Evolutionary conservation across 1,140 invertebrate genomes (phyloP).

Genomic region (Trichomalopsis sarcophagae): DNA sequence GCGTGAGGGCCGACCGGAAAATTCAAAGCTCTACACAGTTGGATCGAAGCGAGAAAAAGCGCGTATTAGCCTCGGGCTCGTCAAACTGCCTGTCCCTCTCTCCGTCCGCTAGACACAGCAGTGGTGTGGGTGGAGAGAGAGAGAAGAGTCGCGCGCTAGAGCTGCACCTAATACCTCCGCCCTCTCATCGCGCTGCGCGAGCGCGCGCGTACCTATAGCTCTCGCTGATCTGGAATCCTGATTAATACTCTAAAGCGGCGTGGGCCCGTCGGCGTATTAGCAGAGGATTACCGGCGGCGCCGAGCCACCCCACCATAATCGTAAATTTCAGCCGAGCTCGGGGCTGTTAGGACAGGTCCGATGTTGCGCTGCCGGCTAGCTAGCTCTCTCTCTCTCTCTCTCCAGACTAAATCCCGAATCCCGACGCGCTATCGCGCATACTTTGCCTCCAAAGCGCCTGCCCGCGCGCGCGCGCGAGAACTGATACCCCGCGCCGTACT

Average conservation of each 20-base stretch:
- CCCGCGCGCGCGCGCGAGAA: neutral
- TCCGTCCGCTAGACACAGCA: no score
- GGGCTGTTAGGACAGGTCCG: neutral
- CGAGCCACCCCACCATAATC: neutral
- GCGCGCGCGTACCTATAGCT: neutral
- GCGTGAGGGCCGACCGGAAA: no score
- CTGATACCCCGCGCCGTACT: neutral
- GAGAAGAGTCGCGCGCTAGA: no score
- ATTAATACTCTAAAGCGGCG: constrained; percentile 41
- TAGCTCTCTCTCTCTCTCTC: no score
- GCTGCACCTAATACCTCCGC: neutral
- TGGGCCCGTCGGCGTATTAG: constrained; percentile 28
- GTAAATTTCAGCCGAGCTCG: constrained; percentile 13
- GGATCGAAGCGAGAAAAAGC: neutral
- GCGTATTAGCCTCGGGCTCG: neutral
- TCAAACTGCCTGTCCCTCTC: neutral
- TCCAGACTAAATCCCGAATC: neutral
- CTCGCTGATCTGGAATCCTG: constrained; percentile 39
- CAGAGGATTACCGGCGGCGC: constrained; percentile 30
- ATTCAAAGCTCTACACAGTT: neutral
- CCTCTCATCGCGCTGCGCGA: neutral
- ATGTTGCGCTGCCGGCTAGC: neutral
- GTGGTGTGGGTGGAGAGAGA: neutral
- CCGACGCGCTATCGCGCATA: neutral
- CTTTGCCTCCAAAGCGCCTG: no score